Evolutionary conservation across 2,888 invertebrate species (phyloP), one percentile per base, ranked within the genome.

Genomic region (Sphaerophoria taeniata): DNA sequence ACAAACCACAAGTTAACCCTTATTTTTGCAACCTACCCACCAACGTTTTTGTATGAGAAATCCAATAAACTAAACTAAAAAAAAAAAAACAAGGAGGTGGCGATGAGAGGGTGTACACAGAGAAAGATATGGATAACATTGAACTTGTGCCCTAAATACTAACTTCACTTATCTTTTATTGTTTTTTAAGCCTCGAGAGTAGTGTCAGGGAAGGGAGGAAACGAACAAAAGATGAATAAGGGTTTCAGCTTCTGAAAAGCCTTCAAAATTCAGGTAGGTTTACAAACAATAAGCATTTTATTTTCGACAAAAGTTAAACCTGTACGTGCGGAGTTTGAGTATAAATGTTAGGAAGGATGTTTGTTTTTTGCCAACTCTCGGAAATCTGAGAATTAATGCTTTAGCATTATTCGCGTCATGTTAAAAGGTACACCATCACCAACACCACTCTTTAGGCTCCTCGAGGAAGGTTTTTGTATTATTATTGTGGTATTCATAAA

Each of bases 131-230:
- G 76, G 70, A 65, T 81, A 85, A 73, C 85, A 85, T 85, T 85
- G 85, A 85, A 85, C 85, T 77, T 85, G 81, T 85, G 85, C 81
- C 85, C 81, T 85, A 81, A 85, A 85, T 85, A 73, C 81, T 77
- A 65, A 69, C 72, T 77, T 85, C 72, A 81, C 85, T 85, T 85
- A 85, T 85, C 85, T 76, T 80, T 81, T 77, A 81, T 85, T 81
- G 81, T 81, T 77, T 53, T 61, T 61, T 70, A 31, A n/a, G 39
- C 33, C 39, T 7, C 31, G 34, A 45, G 45, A 45, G 34, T 53
- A 31, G 33, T 16, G 33, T 24, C 47, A 34, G 14, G 34, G 36
- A 16, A 24, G 11, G 6, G 58, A 34, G 51, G 39, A 6, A 56
- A 81, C 65, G 58, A 58, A 60, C 31, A 36, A 67, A 63, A 74